These are phyloP conservation scores for Candoia aspera DNA, from an alignment of 2,113 vertebrate genomes.

Conservation along the genomic window DNA sequence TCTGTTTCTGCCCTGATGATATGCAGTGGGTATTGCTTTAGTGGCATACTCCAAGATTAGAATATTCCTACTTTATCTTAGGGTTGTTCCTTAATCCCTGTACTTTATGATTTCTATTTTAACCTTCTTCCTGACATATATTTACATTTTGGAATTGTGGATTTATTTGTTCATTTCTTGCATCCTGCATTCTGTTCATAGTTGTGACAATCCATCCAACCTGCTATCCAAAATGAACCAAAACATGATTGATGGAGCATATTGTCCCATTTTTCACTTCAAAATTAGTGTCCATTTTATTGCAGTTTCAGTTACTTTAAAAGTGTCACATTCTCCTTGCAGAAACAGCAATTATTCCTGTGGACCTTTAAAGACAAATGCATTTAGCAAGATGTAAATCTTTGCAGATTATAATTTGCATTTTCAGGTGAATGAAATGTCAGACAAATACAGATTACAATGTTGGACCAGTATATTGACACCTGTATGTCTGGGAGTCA, in stretches of 20 bases:
- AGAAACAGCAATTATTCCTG: not conserved
- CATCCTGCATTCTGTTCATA: not conserved
- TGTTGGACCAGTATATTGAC: not conserved
- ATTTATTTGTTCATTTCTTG: not conserved
- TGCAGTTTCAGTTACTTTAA: not conserved
- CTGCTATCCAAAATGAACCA: not conserved
- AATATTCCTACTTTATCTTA: not conserved
- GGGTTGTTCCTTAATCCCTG: not conserved
- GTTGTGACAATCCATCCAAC: not conserved
- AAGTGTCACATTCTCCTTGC: not conserved
- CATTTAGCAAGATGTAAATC: not conserved
- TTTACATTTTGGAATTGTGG: not conserved
- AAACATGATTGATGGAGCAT: not conserved
- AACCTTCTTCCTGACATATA: not conserved
- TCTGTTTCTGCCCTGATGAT: not conserved
- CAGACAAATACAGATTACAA: not conserved
- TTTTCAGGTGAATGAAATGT: not conserved
- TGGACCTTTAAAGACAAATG: not conserved
- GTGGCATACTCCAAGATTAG: not conserved
- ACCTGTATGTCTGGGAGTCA: not conserved
- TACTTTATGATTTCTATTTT: not conserved
- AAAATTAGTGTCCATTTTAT: not conserved
- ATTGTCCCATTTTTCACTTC: not conserved
- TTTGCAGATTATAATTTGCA: not conserved
- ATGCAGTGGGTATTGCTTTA: not conserved